Base-by-base conservation (phyloP, 2,888 invertebrate genomes). In the Acanthacorydalis orientalis region DNA sequence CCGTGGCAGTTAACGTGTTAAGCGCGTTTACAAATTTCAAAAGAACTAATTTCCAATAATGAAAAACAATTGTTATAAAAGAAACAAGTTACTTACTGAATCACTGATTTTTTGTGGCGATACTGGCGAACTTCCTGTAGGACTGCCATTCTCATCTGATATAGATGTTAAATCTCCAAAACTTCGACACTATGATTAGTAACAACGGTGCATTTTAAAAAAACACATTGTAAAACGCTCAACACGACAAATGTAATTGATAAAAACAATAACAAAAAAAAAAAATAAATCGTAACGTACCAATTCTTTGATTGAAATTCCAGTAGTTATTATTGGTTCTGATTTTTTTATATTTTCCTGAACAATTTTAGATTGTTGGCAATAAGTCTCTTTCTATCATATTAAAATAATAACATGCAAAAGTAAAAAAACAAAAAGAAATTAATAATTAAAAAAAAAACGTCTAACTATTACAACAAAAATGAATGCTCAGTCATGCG, bases 111-210 rank as follows among this genome's bases (percentile, higher is more conserved):
- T 34, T 35, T 34, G 32, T 23, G 43, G 23, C 8, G 47, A 47
- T 10, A 40, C 42, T 12, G 32, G 40, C 15, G 47, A 35, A 34
- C 39, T 42, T 31, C 14, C 35, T 14, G 23, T 47, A 11, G 42
- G 34, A 11, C 16, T 8, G 15, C 15, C 35, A 43, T 47, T 47
- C 51, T 64, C 65, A 52, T 70, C 69, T 48, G 62, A 67, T 56
- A 72, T 64, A 63, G 70, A 72, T 57, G 73, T 72, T 58, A 75
- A 66, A 64, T 75, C 74, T 59, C 74, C 74, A 61, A 74, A 75
- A 66, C 75, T 75, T 61, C 74, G 72, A 66, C 75, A 73, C 75
- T 75, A 67, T 60, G 61, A 58, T 59, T 37, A 37, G 37, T 23
- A 23, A 23, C 23, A 23, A 23, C 23, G 23, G 23, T 23, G 23